These are phyloP conservation scores for Corydoras maculifer DNA, from an alignment of 2,113 vertebrate species.

Conservation along the genomic window DNA sequence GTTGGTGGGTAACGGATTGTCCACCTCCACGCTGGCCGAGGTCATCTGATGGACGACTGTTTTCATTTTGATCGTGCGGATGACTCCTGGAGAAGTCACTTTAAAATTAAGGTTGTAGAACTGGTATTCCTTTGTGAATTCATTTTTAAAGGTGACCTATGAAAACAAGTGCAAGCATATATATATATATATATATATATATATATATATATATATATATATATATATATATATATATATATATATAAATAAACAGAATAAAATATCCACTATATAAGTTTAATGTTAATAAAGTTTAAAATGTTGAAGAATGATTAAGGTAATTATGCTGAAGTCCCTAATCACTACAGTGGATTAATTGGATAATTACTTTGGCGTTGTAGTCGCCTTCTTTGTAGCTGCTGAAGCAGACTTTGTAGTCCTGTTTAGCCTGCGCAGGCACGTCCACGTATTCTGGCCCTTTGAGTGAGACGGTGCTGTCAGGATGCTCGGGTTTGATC, in stretches of 20 bases:
- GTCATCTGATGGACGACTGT: constrained; percentile 60
- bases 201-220: no score
- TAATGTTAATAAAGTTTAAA: no score
- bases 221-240: no score
- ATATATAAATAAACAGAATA: no score
- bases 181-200: no score
- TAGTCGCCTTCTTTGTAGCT: constrained; percentile 69
- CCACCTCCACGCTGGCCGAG: constrained; percentile 60
- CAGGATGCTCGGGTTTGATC: constrained; percentile 71
- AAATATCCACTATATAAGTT: no score
- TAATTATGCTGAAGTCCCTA: no score
- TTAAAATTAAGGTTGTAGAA: constrained; percentile 73
- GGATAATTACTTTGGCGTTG: constrained; percentile 55
- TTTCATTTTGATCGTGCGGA: constrained; percentile 66
- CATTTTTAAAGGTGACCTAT: constrained; percentile 78
- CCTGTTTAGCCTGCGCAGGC: constrained; percentile 62
- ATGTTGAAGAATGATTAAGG: no score
- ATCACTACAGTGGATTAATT: no score
- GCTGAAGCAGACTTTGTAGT: constrained; percentile 76
- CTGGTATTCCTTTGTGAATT: constrained; percentile 72
- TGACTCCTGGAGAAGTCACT: constrained; percentile 59
- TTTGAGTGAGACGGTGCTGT: constrained; percentile 65
- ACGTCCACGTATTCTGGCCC: constrained; percentile 76
- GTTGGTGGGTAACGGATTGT: constrained; percentile 70
- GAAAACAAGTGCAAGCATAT: background rate